Percentiles rank a stretch among this genome's conserved stretches.
Evolutionary conservation across 1,140 invertebrate species (phyloP).

Genomic region (Ooceraea biroi): DNA sequence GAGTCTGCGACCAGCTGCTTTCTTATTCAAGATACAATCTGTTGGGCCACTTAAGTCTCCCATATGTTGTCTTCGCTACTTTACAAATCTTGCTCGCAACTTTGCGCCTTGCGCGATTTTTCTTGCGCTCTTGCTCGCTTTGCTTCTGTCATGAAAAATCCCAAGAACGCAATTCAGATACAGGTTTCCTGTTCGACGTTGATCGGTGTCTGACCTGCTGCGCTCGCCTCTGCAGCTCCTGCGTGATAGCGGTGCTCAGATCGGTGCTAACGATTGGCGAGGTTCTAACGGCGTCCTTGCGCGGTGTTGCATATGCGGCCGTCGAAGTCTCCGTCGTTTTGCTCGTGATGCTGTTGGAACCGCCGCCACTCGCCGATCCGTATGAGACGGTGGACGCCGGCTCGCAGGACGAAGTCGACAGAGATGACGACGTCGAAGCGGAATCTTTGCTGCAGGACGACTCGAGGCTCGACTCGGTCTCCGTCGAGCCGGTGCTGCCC

Average conservation of each 20-base stretch:
- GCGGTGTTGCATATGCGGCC: slow-evolving; percentile 51
- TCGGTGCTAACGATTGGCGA: slow-evolving; percentile 78
- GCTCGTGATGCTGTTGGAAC: slow-evolving; percentile 58
- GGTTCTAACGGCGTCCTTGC: slow-evolving; percentile 57
- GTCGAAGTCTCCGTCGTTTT: slow-evolving; percentile 64
- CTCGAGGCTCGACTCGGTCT: slow-evolving; percentile 85
- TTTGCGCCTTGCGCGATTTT: too few species aligned
- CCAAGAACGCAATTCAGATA: neutral
- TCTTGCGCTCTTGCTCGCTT: neutral
- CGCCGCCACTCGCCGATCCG: slow-evolving; percentile 59
- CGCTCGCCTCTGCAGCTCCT: slow-evolving; percentile 89
- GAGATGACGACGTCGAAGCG: slow-evolving; percentile 83
- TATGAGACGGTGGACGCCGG: slow-evolving; percentile 79
- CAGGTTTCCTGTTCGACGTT: neutral
- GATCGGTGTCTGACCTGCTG: slow-evolving; percentile 83
- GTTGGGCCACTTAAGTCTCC: too few species aligned
- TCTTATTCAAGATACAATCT: too few species aligned
- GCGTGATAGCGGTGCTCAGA: slow-evolving; percentile 87
- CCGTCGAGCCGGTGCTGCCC: slow-evolving; percentile 85
- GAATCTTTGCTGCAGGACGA: slow-evolving; percentile 84
- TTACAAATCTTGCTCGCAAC: neutral
- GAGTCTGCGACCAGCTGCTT: too few species aligned
- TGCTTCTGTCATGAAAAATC: neutral
- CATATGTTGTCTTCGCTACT: too few species aligned
- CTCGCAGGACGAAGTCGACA: slow-evolving; percentile 84